Percentiles rank a stretch among this genome's conserved stretches.
Evolutionary conservation across 2,113 vertebrate species (phyloP).

Genomic region (Emydura subglobosa): DNA sequence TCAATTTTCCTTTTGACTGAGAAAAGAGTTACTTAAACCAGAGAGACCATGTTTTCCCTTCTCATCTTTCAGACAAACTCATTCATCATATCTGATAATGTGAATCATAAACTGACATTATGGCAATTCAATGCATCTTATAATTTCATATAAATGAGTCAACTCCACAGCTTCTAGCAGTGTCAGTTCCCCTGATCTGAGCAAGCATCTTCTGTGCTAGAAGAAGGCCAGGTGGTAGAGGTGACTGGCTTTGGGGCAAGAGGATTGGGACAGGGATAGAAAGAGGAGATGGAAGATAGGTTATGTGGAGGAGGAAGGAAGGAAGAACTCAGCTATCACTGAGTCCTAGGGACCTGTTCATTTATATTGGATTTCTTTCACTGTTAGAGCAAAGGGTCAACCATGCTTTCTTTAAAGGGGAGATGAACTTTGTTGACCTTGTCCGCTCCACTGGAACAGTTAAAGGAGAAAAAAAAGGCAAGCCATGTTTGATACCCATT

Average conservation of each 20-base stretch:
- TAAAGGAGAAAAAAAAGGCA: neutral
- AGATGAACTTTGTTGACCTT: neutral
- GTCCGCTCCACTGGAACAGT: neutral
- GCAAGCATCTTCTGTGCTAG: neutral
- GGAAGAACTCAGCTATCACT: neutral
- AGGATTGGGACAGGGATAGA: neutral
- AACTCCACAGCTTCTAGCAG: neutral
- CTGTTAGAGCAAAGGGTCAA: neutral
- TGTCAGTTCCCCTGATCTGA: neutral
- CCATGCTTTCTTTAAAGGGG: neutral
- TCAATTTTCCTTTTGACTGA: neutral
- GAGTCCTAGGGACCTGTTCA: neutral
- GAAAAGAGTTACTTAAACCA: neutral
- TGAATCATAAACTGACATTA: neutral
- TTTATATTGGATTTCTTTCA: neutral
- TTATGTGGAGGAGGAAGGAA: too few relatives aligned
- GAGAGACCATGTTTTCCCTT: neutral
- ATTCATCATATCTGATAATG: neutral
- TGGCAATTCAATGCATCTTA: neutral
- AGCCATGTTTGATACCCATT: neutral
- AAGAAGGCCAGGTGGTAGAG: neutral
- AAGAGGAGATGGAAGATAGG: neutral
- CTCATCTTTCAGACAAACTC: neutral
- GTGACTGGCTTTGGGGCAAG: neutral
- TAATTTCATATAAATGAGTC: neutral